phyloP scores from a whole-genome alignment of 1,140 invertebrate species.

The Philopotamus ludificatus region DNA sequence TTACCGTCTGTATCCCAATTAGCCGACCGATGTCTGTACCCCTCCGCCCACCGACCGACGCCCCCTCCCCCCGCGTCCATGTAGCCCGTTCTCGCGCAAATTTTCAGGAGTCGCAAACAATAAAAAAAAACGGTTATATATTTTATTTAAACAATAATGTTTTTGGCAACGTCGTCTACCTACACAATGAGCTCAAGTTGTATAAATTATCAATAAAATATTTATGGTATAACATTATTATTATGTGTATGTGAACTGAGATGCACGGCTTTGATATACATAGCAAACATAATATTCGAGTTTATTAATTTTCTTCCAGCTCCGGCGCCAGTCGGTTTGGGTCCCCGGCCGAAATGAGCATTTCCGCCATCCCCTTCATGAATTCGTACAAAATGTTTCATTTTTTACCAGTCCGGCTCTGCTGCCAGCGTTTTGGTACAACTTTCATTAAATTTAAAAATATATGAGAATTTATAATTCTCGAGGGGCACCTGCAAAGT shows the following conservation, averaged over 20 bases:
- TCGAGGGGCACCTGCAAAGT: slow-evolving; percentile 15
- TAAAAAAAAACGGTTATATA: background rate
- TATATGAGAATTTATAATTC: slow-evolving; percentile 33
- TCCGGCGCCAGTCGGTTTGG: too few species aligned
- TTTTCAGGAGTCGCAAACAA: background rate
- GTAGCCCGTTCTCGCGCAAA: background rate
- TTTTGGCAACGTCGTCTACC: too few species aligned
- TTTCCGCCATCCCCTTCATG: background rate
- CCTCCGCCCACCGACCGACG: background rate
- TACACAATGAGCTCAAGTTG: too few species aligned
- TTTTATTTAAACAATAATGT: background rate
- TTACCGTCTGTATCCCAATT: slow-evolving; percentile 31
- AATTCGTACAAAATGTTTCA: slow-evolving; percentile 9
- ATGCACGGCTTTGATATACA: too few species aligned
- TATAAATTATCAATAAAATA: too few species aligned
- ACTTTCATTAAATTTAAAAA: slow-evolving; percentile 30
- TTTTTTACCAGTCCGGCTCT: slow-evolving; percentile 24
- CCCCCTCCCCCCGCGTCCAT: background rate
- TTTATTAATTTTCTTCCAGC: too few species aligned
- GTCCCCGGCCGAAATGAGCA: background rate
- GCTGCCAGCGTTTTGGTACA: slow-evolving; percentile 15
- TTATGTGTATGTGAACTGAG: too few species aligned
- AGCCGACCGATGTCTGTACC: slow-evolving; percentile 31
- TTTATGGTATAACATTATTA: too few species aligned
- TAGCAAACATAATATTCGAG: too few species aligned